phyloP scores from a whole-genome alignment of 2,888 invertebrate species.

The Eupithecia subfuscata region DNA sequence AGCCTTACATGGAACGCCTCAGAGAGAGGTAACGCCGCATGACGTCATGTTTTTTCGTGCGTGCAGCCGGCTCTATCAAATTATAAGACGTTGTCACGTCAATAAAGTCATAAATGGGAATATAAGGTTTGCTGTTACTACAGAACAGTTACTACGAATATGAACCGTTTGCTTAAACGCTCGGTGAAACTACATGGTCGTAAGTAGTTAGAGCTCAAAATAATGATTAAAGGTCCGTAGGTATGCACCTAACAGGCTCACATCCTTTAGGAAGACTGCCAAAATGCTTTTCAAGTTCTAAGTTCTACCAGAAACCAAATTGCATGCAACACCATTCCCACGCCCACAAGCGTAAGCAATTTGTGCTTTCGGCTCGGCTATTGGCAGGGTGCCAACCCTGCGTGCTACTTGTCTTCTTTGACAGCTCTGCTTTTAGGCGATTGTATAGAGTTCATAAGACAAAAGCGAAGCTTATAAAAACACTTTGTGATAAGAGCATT shows the following conservation, averaged over 20 bases:
- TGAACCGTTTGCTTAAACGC: background rate
- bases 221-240: background rate
- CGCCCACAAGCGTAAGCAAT: constrained; percentile 34
- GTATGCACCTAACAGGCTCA: background rate
- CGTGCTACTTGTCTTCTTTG: constrained; percentile 48
- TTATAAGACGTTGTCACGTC: no score
- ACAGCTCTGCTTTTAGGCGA: constrained; percentile 50
- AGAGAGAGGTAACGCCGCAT: no score
- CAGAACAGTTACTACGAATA: background rate
- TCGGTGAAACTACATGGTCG: background rate
- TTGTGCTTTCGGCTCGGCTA: constrained; percentile 38
- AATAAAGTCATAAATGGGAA: no score
- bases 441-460: background rate
- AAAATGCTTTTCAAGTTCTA: constrained; percentile 13
- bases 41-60: no score
- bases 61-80: no score
- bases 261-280: constrained; percentile 4
- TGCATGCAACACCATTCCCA: constrained; percentile 29
- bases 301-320: constrained; percentile 16
- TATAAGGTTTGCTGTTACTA: no score
- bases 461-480: background rate
- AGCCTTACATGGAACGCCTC: no score
- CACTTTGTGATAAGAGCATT: background rate
- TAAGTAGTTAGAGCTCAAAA: background rate
- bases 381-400: constrained; percentile 43